Evolutionary conservation across 2,888 invertebrate genomes (phyloP).

Genomic region (Amiota communis): DNA sequence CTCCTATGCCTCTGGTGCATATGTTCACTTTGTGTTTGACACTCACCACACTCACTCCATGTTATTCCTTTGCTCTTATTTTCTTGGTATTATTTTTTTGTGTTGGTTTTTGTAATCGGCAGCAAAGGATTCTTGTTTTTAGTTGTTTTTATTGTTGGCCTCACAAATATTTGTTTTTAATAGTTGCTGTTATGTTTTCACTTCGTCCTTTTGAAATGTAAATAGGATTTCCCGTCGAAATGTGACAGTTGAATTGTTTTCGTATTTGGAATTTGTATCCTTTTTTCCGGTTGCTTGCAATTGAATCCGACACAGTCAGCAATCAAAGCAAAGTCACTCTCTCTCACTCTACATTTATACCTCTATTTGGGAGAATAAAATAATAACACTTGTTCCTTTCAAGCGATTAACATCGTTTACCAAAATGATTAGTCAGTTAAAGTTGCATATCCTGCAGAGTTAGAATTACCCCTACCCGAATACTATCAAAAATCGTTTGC

Average conservation of each 20-base stretch:
- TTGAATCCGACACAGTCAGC: slow-evolving; percentile 24
- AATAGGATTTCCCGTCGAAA: slow-evolving; percentile 64
- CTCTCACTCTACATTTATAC: slow-evolving; percentile 41
- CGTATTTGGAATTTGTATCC: background rate
- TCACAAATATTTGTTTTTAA: slow-evolving; percentile 71
- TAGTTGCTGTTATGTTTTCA: slow-evolving; percentile 54
- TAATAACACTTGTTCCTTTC: slow-evolving; percentile 66
- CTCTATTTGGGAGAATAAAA: slow-evolving; percentile 49
- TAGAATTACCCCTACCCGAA: too few relatives aligned
- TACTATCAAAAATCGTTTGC: background rate
- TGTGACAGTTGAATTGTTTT: slow-evolving; percentile 57
- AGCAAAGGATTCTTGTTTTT: too few relatives aligned
- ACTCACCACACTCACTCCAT: slow-evolving; percentile 42
- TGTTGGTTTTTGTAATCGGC: too few relatives aligned
- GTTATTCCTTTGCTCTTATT: background rate
- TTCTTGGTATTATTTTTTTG: too few relatives aligned
- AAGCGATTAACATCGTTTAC: slow-evolving; percentile 47
- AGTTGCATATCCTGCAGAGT: slow-evolving; percentile 35
- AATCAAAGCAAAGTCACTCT: slow-evolving; percentile 14
- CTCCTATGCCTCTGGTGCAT: slow-evolving; percentile 51
- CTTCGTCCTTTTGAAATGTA: slow-evolving; percentile 59
- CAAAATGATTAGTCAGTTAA: slow-evolving; percentile 63
- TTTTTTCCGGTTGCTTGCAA: slow-evolving; percentile 13
- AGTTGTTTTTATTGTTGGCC: slow-evolving; percentile 42
- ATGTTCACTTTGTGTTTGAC: slow-evolving; percentile 68